Evolutionary conservation across 2,888 invertebrate species (phyloP), one percentile per base, ranked within the genome.

Genomic region (Nipponacmea schrenckii): DNA sequence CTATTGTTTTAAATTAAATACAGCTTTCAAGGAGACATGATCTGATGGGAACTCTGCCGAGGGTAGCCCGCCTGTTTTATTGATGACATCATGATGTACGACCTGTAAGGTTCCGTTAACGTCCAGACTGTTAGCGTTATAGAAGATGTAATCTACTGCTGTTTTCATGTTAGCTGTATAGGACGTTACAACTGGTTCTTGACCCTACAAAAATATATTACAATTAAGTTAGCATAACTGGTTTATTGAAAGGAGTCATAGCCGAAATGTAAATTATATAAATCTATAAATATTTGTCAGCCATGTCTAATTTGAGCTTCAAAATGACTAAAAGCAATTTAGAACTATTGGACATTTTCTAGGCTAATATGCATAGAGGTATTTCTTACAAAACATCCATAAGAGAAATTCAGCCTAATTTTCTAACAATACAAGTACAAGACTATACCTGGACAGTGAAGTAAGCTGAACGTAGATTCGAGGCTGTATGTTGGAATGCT

Each of bases 401-500:
- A n/a, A n/a, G n/a, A n/a, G n/a, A n/a, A n/a, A n/a, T n/a, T n/a
- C n/a, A n/a, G n/a, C n/a, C n/a, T n/a, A n/a, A n/a, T n/a, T n/a
- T n/a, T n/a, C n/a, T n/a, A n/a, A n/a, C n/a, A n/a, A n/a, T n/a
- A n/a, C n/a, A n/a, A n/a, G n/a, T n/a, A n/a, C n/a, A n/a, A n/a
- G 2, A 45, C 56, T 73, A 69, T 73, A 85, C 86, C 80, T 80
- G 79, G 31, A 80, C 79, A 56, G 80, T 77, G 62, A 76, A 68
- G 73, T 88, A 88, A 20, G 84, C 83, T 83, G 87, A 87, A 73
- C 79, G 81, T 63, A 87, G 72, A 69, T 80, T 81, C 26, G 81
- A 81, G 24, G 87, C 86, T 62, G 86, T 84, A 74, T 87, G 86
- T 76, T 87, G 86, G 80, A 88, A 88, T 39, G 84, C 86, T 68